Percentiles rank a stretch among this genome's conserved stretches.
Conservation (phyloP, 2,888 invertebrate species). For the Diachrysia chrysitis region DNA sequence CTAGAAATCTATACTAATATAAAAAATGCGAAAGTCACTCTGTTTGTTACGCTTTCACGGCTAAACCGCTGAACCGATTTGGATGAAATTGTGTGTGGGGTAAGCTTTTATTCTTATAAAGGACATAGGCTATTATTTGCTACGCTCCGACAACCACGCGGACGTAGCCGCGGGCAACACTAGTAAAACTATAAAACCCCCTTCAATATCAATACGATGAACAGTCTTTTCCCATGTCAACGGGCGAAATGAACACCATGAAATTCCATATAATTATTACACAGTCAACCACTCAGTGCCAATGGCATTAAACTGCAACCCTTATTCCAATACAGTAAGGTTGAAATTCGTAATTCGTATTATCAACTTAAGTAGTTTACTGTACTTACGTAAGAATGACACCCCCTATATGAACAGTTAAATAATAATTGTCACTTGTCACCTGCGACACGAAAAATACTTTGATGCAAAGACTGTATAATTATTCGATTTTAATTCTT, state of each 20-base stretch:
- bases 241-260: not conserved
- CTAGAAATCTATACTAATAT: no score
- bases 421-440: slow-evolving; percentile 32
- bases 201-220: slow-evolving; percentile 14
- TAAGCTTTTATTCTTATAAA: no score
- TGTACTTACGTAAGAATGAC: not conserved
- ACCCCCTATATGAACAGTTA: slow-evolving; percentile 13
- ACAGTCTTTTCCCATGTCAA: slow-evolving; percentile 30
- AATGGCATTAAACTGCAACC: slow-evolving; percentile 51
- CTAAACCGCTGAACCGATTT: no score
- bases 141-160: no score
- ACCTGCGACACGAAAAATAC: slow-evolving; percentile 30
- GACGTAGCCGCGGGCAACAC: no score
- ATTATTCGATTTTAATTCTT: no score
- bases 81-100: no score
- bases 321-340: not conserved
- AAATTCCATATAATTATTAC: slow-evolving; percentile 60
- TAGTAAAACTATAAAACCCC: slow-evolving; percentile 11
- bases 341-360: not conserved
- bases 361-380: not conserved
- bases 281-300: slow-evolving; percentile 11
- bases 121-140: no score
- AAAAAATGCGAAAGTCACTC: no score
- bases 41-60: no score
- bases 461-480: not conserved